Percentiles rank a stretch among this genome's conserved stretches.
Conservation (phyloP, 2,888 invertebrate genomes). For the Petrolisthes manimaculis region DNA sequence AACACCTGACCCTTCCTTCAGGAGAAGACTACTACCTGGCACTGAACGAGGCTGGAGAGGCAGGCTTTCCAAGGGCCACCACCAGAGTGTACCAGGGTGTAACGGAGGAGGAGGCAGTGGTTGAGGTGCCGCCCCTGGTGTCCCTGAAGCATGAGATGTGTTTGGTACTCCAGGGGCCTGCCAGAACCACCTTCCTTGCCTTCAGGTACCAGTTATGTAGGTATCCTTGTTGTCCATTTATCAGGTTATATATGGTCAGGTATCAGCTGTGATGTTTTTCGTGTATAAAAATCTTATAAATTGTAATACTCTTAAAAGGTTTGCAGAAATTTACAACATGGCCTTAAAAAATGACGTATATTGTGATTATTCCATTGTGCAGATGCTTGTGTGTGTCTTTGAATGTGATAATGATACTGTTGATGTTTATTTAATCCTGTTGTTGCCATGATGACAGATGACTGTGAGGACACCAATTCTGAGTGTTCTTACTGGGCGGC, state of each 20-base stretch:
- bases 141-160: slow-evolving; percentile 22
- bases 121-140: neutral
- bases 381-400: neutral
- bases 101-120: neutral
- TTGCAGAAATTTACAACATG: neutral
- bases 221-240: neutral
- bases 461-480: slow-evolving; percentile 50
- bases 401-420: neutral
- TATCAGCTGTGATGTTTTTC: neutral
- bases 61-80: slow-evolving; percentile 18
- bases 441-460: slow-evolving; percentile 41
- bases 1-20: slow-evolving; percentile 17
- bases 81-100: slow-evolving; percentile 30
- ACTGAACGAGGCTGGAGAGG: slow-evolving; percentile 44
- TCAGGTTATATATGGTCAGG: neutral
- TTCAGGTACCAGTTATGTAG: neutral
- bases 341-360: too few relatives aligned
- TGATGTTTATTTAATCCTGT: neutral
- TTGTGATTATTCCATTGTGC: neutral
- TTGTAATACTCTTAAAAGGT: neutral
- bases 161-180: neutral
- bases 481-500: slow-evolving; percentile 62
- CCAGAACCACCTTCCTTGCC: neutral
- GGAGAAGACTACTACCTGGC: slow-evolving; percentile 39
- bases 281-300: too few relatives aligned